phyloP scores from a whole-genome alignment of 1,140 invertebrate genomes.

The Drosophila ficusphila region DNA sequence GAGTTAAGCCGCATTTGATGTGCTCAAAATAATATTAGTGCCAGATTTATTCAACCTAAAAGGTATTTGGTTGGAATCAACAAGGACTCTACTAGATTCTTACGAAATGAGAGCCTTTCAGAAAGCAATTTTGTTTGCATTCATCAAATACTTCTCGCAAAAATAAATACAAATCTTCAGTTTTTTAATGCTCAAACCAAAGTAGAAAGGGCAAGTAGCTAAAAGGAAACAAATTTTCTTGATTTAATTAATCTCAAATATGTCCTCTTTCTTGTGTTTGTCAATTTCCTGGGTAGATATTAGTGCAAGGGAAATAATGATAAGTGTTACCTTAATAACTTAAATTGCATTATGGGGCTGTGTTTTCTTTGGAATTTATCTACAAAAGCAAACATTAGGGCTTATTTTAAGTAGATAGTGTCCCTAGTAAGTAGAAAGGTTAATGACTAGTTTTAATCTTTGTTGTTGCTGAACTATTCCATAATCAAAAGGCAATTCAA shows the following conservation, averaged over 20 bases:
- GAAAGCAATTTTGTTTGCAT: background rate
- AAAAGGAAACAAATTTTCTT: background rate
- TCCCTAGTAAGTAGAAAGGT: no score
- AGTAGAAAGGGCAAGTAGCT: background rate
- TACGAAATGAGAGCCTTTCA: no score
- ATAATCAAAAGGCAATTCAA: background rate
- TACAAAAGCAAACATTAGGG: no score
- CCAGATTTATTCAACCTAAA: background rate
- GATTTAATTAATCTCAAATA: background rate
- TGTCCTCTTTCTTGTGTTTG: background rate
- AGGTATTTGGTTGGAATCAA: background rate
- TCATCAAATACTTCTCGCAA: background rate
- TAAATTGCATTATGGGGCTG: no score
- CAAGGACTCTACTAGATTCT: no score
- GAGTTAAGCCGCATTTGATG: slow-evolving; percentile 4
- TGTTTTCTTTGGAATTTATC: no score
- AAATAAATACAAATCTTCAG: background rate
- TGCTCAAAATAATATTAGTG: slow-evolving; percentile 12
- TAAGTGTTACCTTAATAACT: no score
- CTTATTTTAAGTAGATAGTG: no score
- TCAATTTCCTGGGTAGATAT: no score
- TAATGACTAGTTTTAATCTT: no score
- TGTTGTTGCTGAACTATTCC: no score
- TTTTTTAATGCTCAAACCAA: background rate
- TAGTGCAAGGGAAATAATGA: no score